A percentile compares a stretch with the other conserved stretches of the same genome.
Conservation (phyloP, 2,113 vertebrate genomes). For the Scomber scombrus region DNA sequence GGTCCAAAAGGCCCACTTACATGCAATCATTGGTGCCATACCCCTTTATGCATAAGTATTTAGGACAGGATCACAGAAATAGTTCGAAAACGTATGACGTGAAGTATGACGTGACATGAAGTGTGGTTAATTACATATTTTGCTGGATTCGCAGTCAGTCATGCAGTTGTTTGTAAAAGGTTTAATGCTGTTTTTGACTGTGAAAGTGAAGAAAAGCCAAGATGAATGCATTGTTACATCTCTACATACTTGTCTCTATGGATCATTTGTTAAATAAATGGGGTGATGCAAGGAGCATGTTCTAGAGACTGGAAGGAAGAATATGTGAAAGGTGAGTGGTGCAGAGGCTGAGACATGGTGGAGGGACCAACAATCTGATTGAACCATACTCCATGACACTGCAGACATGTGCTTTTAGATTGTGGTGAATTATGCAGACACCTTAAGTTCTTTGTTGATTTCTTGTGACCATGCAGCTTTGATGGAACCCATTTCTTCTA, state of each 20-base stretch:
- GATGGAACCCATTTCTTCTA: background rate
- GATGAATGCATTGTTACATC: background rate
- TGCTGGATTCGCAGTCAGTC: background rate
- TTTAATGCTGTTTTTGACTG: background rate
- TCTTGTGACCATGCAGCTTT: background rate
- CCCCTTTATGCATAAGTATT: too few species aligned
- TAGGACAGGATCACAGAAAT: too few species aligned
- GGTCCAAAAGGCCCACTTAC: too few species aligned
- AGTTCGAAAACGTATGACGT: too few species aligned
- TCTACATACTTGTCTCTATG: background rate
- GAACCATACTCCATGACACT: background rate
- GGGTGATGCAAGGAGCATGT: background rate
- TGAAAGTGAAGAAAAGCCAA: background rate
- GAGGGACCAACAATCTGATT: background rate
- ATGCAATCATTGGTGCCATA: too few species aligned
- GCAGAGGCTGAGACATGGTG: too few species aligned
- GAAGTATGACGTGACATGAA: too few species aligned
- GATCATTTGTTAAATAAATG: background rate
- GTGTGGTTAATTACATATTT: too few species aligned
- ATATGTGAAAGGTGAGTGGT: too few species aligned
- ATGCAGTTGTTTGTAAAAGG: background rate
- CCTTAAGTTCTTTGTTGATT: too few species aligned
- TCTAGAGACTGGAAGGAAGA: background rate
- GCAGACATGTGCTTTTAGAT: constrained; percentile 10
- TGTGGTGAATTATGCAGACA: background rate